Evolutionary conservation across 1,140 invertebrate species (phyloP), one percentile per base, ranked within the genome.

Genomic region (Papilio machaon): DNA sequence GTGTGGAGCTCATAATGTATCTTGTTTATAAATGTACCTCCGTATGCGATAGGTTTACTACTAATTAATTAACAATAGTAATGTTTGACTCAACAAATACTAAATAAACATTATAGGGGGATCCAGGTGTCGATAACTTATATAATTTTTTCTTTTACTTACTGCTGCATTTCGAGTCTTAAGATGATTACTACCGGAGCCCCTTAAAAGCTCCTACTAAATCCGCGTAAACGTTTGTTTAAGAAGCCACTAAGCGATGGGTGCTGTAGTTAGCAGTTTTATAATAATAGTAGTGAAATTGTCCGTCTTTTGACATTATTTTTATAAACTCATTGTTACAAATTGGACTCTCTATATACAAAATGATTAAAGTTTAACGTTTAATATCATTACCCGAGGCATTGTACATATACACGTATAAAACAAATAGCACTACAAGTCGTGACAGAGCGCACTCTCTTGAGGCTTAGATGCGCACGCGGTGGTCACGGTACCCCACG

Each of bases 1-100:
- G 64, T 70, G 64, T 30, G 23, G 64, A 70, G 64, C 64, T 70
- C 64, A 70, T 70, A 70, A 70, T 70, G 64, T 38, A 38, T 38
- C 64, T 38, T 38, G 64, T 70, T 70, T 70, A 17, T 70, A 35
- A 38, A 38, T 70, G 30, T 7, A 30, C 30, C 64, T 30, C 11
- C 30, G 64, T 23, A 30, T 67, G 30, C 64, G 23, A 35, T 70
- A 70, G 64, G 4, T 38, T 70, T 70, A 35, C 30, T 70, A 11
- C 17, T 15, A 54, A 17, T 70, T 15, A 70, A 70, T 70, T 70
- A 70, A 70, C 30, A 70, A 38, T 70, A 35, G 30, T 35, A 30
- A 23, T 30, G 0, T n/a, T 9, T n/a, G n/a, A 58, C 8, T 58
- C 7, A 58, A 64, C 60, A 64, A 64, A 64, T 30, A 64, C 3